These are phyloP conservation scores for Micronycteris hirsuta DNA, from an alignment of 2,113 vertebrate genomes.

Conservation along the genomic window DNA sequence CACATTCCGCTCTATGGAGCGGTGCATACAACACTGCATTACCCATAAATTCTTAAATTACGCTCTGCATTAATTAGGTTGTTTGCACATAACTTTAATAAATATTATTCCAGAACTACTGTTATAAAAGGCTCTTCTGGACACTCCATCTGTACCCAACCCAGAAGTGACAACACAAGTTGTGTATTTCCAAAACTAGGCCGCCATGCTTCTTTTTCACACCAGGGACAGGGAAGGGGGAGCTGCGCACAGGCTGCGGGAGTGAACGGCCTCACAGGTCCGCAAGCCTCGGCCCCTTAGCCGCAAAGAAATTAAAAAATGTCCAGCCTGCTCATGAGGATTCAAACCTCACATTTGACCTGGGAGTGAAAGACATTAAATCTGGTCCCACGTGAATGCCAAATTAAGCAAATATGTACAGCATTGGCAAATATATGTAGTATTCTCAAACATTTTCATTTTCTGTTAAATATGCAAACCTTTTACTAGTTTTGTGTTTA, in stretches of 20 bases:
- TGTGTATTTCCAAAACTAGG: background rate
- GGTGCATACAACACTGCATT: background rate
- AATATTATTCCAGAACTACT: background rate
- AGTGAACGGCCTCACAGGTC: background rate
- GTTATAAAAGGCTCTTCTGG: background rate
- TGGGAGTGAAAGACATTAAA: conserved; percentile 59
- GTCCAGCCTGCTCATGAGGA: conserved; percentile 60
- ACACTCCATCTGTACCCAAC: background rate
- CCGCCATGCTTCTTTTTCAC: background rate
- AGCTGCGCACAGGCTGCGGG: background rate
- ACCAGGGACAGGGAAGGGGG: background rate
- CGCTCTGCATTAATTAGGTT: background rate
- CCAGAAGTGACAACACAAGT: background rate
- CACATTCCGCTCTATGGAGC: background rate
- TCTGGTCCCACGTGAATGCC: conserved; percentile 64
- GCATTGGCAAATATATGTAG: conserved; percentile 60
- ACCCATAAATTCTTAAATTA: background rate
- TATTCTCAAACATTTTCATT: conserved; percentile 72
- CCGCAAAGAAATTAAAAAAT: conserved; percentile 72
- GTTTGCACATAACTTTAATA: background rate
- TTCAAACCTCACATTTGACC: conserved; percentile 68
- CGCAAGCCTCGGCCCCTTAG: background rate
- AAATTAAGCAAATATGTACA: conserved; percentile 69
- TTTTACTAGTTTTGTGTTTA: conserved; percentile 71
- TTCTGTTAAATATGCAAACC: conserved; percentile 72